phyloP scores from a whole-genome alignment of 2,113 vertebrate genomes.

The Trogon melanurus region DNA sequence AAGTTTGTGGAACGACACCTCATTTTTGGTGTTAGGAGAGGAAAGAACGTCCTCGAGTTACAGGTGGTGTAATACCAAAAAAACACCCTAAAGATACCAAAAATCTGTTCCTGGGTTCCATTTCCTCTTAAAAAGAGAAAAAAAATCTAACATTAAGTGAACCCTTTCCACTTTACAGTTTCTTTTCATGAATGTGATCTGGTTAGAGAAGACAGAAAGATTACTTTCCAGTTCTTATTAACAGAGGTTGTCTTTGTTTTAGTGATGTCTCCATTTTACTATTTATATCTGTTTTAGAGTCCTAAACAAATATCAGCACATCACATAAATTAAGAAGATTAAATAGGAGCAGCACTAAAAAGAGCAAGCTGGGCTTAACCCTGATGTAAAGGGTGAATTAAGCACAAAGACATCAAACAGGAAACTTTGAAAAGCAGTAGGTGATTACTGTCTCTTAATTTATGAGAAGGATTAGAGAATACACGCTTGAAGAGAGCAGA shows the following conservation, averaged over 20 bases:
- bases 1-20: background rate
- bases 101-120: background rate
- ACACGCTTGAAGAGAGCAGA: background rate
- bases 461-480: constrained; percentile 2
- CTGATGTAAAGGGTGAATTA: background rate
- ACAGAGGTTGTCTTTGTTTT: constrained; percentile 3
- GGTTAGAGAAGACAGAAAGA: background rate
- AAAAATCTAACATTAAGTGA: background rate
- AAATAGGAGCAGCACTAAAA: background rate
- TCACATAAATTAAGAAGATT: constrained; percentile 34
- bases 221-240: background rate
- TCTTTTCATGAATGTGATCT: background rate
- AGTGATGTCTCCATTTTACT: background rate
- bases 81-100: background rate
- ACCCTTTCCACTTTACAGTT: background rate
- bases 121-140: background rate
- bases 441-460: constrained; percentile 32
- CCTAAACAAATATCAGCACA: background rate
- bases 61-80: background rate
- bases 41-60: background rate
- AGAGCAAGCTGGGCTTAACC: constrained; percentile 16
- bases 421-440: background rate
- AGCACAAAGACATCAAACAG: constrained; percentile 20
- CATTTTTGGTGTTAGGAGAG: background rate
- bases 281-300: background rate